Conservation (phyloP, 2,888 invertebrate species). For the Xestobium rufovillosum region DNA sequence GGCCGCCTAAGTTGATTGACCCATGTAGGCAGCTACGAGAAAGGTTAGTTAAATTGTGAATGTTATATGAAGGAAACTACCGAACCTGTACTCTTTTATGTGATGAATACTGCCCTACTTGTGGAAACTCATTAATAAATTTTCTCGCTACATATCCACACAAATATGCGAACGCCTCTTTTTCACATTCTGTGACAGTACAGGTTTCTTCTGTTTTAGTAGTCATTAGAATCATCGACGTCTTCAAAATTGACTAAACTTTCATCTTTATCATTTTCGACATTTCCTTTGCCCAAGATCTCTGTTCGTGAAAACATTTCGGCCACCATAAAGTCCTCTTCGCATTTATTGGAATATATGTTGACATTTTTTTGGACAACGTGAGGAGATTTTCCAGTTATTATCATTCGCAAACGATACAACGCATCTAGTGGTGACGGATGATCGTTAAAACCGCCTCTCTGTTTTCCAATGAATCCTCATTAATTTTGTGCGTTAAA, state of each 20-base stretch:
- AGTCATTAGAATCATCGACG: neutral
- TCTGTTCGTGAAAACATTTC: neutral
- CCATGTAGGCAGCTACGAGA: no score
- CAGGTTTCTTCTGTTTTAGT: neutral
- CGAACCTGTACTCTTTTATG: no score
- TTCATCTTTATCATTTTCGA: neutral
- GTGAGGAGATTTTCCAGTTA: slow-evolving; percentile 19
- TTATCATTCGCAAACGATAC: slow-evolving; percentile 18
- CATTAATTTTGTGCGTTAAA: slow-evolving; percentile 13
- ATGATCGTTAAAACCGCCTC: slow-evolving; percentile 22
- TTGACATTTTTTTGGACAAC: slow-evolving; percentile 1
- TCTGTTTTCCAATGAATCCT: slow-evolving; percentile 18
- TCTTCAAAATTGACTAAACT: no score
- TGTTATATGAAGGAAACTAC: no score
- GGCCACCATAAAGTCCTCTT: neutral
- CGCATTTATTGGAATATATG: neutral
- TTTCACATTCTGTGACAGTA: neutral
- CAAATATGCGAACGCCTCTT: neutral
- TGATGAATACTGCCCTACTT: no score
- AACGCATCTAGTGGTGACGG: slow-evolving; percentile 19
- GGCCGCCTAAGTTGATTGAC: no score
- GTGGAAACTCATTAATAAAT: neutral
- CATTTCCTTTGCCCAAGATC: neutral
- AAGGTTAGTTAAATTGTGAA: no score
- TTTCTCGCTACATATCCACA: neutral